Evolutionary conservation across 2,797 vertebrate species (phyloP), one percentile per base, ranked within the genome.

Genomic region (Lepus oiostolus): DNA sequence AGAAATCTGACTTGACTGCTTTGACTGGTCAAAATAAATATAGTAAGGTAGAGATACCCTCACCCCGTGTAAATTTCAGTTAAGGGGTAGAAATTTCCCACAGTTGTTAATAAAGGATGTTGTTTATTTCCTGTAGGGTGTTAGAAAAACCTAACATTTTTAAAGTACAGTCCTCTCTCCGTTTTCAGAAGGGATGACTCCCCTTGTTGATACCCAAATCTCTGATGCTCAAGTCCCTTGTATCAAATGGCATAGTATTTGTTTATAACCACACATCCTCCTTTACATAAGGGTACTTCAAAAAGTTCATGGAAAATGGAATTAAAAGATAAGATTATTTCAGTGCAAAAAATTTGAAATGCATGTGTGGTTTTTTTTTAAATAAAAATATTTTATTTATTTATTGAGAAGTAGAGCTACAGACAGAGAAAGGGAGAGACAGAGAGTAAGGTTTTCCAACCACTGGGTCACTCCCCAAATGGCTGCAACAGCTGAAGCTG

Each of bases 21-120:
- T 82, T 88, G 50, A 85, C 47, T 86, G 9, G 14, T 28, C 6
- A 19, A 82, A 81, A 52, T 85, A 82, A 95, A 24, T 88, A 24
- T 28, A 26, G 71, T 87, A 92, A 88, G 30, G 70, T 6, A 96
- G 65, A 76, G 65, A 32, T 97, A 30, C 80, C 63, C 58, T 10
- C 2, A 82, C 0, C 89, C 80, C 65, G 30, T 81, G 54, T 91
- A 85, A 58, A 67, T 96, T 97, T 93, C 54, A 74, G 19, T n/a
- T 63, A 81, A 54, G 85, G 92, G 71, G 92, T 71, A 75, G 11
- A 90, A 58, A 82, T 96, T 96, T 83, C 74, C 96, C 67, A 88
- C 24, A 24, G 32, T 95, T 58, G 22, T 88, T 96, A 82, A 52
- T 91, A 85, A 95, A 94, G 38, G 13, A 26, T 94, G 62, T 26